These are phyloP conservation scores for Myiozetetes cayanensis DNA, from an alignment of 2,113 vertebrate genomes.

Conservation along the genomic window DNA sequence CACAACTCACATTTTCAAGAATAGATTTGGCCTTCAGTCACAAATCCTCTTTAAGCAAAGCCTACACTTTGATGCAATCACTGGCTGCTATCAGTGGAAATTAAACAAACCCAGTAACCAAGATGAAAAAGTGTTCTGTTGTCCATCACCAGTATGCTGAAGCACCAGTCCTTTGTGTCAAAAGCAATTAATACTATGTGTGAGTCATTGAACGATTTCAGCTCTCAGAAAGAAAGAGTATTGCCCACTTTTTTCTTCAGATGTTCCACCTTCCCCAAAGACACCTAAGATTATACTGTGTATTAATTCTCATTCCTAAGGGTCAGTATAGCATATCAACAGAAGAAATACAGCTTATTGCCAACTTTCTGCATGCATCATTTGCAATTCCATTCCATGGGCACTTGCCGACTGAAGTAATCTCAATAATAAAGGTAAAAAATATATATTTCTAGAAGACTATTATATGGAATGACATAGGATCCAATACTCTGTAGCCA, in stretches of 20 bases:
- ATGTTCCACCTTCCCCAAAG: neutral
- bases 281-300: neutral
- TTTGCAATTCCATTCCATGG: neutral
- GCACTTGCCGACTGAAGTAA: neutral
- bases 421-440: slow-evolving; percentile 1
- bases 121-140: neutral
- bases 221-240: neutral
- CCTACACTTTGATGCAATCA: rapidly evolving
- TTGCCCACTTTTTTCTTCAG: neutral
- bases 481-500: neutral
- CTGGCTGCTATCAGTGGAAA: rapidly evolving
- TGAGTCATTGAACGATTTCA: neutral
- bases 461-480: neutral
- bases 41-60: neutral
- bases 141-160: neutral
- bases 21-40: neutral
- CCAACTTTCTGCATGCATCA: neutral
- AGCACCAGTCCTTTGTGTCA: neutral
- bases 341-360: neutral
- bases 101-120: neutral
- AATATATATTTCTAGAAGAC: neutral
- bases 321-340: neutral
- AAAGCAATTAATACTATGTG: neutral
- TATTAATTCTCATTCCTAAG: neutral
- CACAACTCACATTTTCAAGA: neutral